Conservation (phyloP, 2,888 invertebrate species). For the Athripsodes cinereus region DNA sequence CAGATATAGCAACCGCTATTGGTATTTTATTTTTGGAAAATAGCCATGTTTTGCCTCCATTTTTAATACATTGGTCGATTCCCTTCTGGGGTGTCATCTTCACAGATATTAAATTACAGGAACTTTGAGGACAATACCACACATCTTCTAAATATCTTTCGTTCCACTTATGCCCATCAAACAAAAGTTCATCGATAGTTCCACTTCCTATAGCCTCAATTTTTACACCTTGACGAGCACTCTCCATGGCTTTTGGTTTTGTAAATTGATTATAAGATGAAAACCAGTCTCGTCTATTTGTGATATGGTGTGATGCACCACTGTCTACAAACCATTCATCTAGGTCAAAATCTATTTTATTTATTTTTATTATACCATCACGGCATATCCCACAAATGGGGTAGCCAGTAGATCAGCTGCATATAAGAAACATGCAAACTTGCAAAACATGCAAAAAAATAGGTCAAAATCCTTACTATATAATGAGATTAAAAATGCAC, state of each 20-base stretch:
- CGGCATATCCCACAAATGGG: no score
- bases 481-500: background rate
- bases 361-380: no score
- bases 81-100: conserved; percentile 2
- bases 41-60: background rate
- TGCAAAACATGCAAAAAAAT: no score
- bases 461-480: background rate
- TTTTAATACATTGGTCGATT: background rate
- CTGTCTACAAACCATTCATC: conserved; percentile 1
- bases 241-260: background rate
- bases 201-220: background rate
- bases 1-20: background rate
- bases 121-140: conserved; percentile 3
- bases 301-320: background rate
- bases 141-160: background rate
- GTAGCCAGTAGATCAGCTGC: no score
- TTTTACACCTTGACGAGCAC: background rate
- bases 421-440: no score
- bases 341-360: background rate
- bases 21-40: background rate
- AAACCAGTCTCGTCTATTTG: conserved; percentile 1
- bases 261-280: background rate
- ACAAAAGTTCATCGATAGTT: background rate
- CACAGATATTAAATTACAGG: conserved; percentile 2
- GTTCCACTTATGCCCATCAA: background rate